Evolutionary conservation across 1,140 invertebrate species (phyloP), one percentile per base, ranked within the genome.

Genomic region (Prorops nasuta): DNA sequence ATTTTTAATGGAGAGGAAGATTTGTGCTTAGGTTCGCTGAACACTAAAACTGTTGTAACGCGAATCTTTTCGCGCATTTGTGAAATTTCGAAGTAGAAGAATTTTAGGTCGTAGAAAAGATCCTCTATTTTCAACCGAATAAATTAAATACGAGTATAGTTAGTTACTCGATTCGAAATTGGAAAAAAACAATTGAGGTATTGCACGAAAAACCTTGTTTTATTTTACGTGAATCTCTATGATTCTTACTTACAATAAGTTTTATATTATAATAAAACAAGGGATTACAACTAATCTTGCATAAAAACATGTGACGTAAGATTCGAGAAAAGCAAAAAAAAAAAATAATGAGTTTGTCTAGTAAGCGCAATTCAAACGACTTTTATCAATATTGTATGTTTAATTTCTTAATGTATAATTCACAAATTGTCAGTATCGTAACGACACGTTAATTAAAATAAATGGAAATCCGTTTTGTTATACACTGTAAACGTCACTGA

Each of bases 401-500:
- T 60, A 44, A 61, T 66, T 63, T 63, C 28, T 56, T 58, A 58
- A 55, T 55, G n/a, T 31, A 9, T 28, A 28, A 28, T 28, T 28
- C 24, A 28, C 24, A 28, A 6, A 28, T 28, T 28, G 10, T 28
- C n/a, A n/a, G n/a, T n/a, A n/a, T n/a, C n/a, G n/a, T n/a, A n/a
- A n/a, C 1, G 14, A 28, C 42, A n/a, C n/a, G n/a, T 50, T 45
- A 40, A 56, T 56, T 56, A 56, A 62, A 62, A 51, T 50, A 44
- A 56, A 45, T 28, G 42, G 52, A 28, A 45, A 56, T 49, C 43
- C 18, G 41, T 58, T 66, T 63, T 63, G 54, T 64, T 66, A n/a
- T n/a, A 67, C 31, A 61, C 52, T 63, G 64, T 68, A 65, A 65
- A 64, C 54, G 35, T 62, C 37, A 65, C 51, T 58, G 55, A 65